A percentile compares a stretch with the other conserved stretches of the same genome.
Conservation (phyloP, 2,888 invertebrate species). For the Idaea aversata region DNA sequence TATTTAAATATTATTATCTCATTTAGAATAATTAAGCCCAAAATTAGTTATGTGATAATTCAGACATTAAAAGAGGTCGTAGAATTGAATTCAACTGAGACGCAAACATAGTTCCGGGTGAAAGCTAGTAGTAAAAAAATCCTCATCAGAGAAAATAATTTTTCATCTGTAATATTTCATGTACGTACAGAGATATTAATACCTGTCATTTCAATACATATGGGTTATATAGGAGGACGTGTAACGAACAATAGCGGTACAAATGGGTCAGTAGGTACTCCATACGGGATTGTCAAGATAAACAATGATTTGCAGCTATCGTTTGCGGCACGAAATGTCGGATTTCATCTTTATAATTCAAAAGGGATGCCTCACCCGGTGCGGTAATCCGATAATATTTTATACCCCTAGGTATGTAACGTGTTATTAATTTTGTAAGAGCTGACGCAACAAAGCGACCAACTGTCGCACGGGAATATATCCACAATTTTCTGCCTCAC, state of each 20-base stretch:
- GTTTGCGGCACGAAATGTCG: neutral
- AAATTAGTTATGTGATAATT: too few species aligned
- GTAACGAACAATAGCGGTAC: neutral
- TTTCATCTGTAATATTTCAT: neutral
- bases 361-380: neutral
- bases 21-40: too few species aligned
- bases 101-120: too few species aligned
- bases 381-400: constrained; percentile 2
- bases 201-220: neutral
- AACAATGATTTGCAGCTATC: neutral
- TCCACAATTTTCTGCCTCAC: too few species aligned
- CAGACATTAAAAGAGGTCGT: too few species aligned
- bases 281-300: neutral
- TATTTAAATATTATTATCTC: too few species aligned
- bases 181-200: neutral
- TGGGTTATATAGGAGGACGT: neutral
- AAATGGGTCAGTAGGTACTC: neutral
- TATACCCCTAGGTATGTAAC: neutral
- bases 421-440: neutral
- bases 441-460: too few species aligned
- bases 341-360: neutral
- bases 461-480: too few species aligned
- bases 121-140: too few species aligned
- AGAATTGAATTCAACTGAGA: too few species aligned
- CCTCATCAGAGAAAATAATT: too few species aligned